phyloP scores from a whole-genome alignment of 2,888 invertebrate genomes.

The Ochropleura plecta region DNA sequence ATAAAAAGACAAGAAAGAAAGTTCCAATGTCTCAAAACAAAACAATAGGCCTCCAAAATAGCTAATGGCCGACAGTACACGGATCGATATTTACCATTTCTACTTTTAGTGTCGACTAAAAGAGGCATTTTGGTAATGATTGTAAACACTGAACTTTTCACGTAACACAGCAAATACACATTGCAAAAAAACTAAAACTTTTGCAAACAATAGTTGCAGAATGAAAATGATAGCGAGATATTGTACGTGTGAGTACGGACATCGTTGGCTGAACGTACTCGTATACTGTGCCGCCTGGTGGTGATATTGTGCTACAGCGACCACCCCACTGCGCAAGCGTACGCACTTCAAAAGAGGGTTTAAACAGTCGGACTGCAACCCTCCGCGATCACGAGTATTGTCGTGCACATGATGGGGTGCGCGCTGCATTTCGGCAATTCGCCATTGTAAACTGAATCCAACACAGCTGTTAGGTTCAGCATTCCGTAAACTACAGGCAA shows the following conservation, averaged over 20 bases:
- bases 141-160: constrained; percentile 72
- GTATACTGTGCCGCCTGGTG: constrained; percentile 77
- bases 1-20: constrained; percentile 2
- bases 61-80: constrained; percentile 81
- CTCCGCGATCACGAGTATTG: constrained; percentile 69
- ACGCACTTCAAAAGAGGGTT: constrained; percentile 85
- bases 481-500: constrained; percentile 40
- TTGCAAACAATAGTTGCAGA: constrained; percentile 57
- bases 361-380: constrained; percentile 64
- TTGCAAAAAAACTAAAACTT: constrained; percentile 69
- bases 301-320: constrained; percentile 78
- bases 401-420: constrained; percentile 82
- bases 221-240: constrained; percentile 68
- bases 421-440: constrained; percentile 53
- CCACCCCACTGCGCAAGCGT: constrained; percentile 87
- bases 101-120: constrained; percentile 81
- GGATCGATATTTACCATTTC: constrained; percentile 89
- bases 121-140: constrained; percentile 81
- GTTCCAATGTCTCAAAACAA: constrained; percentile 37
- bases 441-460: constrained; percentile 53
- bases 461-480: constrained; percentile 82
- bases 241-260: constrained; percentile 78
- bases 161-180: constrained; percentile 81
- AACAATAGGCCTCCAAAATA: constrained; percentile 62
- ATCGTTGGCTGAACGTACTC: constrained; percentile 79